Percentiles rank a stretch among this genome's conserved stretches.
phyloP scores from a whole-genome alignment of 2,797 vertebrate genomes.

The Lindbergichthys nudifrons region DNA sequence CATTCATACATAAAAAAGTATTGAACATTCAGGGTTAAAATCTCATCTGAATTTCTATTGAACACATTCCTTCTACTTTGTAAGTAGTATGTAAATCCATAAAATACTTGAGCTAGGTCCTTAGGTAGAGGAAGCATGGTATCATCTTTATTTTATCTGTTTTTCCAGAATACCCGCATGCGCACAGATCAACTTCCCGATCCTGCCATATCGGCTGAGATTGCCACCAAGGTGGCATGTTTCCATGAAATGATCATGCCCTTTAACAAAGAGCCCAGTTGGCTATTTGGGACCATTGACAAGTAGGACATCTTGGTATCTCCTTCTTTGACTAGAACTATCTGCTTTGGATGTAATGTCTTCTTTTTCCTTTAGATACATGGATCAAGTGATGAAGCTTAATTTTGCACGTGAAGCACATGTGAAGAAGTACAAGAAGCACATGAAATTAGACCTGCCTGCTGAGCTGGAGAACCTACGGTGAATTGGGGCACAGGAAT shows the following conservation, averaged over 20 bases:
- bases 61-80: too few species aligned
- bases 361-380: constrained; percentile 83
- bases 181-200: constrained; percentile 87
- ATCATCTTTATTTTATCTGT: neutral
- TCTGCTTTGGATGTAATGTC: neutral
- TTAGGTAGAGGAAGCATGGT: neutral
- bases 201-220: constrained; percentile 87
- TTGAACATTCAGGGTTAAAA: too few species aligned
- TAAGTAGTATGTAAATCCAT: neutral
- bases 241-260: constrained; percentile 97
- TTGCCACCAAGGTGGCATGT: constrained; percentile 89
- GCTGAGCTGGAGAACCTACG: constrained; percentile 89
- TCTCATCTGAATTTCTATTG: too few species aligned
- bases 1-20: too few species aligned
- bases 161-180: constrained; percentile 89
- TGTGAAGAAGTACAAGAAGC: constrained; percentile 86
- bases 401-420: constrained; percentile 83
- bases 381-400: constrained; percentile 90
- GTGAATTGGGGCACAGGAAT: constrained; percentile 75
- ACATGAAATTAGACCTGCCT: constrained; percentile 87
- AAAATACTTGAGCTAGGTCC: neutral
- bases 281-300: constrained; percentile 93
- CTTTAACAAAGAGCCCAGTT: constrained; percentile 95
- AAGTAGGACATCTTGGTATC: constrained; percentile 71
- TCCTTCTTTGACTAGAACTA: neutral